Evolutionary conservation across 37 sponge, comb jelly and placozoan species (phyloP), one percentile per base, ranked within the genome.

Genomic region (Crambe crambe): DNA sequence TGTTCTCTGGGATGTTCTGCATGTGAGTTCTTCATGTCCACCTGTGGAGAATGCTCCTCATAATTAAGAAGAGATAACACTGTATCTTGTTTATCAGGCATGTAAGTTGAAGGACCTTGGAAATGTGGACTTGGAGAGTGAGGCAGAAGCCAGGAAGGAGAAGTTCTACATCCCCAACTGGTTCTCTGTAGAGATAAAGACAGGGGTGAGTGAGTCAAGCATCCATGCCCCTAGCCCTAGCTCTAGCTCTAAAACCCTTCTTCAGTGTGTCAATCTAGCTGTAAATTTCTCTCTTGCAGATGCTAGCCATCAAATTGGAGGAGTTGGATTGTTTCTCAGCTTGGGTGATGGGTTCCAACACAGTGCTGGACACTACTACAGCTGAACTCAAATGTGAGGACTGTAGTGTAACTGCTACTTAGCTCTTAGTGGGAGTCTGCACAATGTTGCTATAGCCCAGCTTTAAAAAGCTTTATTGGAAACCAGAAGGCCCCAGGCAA

Each of bases 171-270:
- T 89, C 21, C 99, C 99, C 27, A 98, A 98, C 86, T 98, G 99
- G 99, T 98, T 95, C 87, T 81, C 88, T 44, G 88, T 85, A 5
- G 95, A 96, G 26, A 80, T 93, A 59, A 95, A 89, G 70, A 98
- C 99, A 36, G 99, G 99, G 65, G 96, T 98, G 58, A 80, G 96
- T 82, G 2, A 42, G 42, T n/a, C n/a, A n/a, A n/a, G n/a, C n/a
- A n/a, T n/a, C n/a, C n/a, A n/a, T n/a, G n/a, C n/a, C n/a, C n/a
- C n/a, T n/a, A n/a, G n/a, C n/a, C n/a, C n/a, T n/a, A n/a, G n/a
- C n/a, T n/a, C n/a, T n/a, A n/a, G n/a, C n/a, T n/a, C n/a, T n/a
- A n/a, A n/a, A n/a, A n/a, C n/a, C n/a, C n/a, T n/a, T n/a, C n/a
- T n/a, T n/a, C n/a, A n/a, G n/a, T n/a, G n/a, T n/a, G n/a, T n/a